phyloP scores from a whole-genome alignment of 2,888 invertebrate species.

The Xestia c-nigrum region DNA sequence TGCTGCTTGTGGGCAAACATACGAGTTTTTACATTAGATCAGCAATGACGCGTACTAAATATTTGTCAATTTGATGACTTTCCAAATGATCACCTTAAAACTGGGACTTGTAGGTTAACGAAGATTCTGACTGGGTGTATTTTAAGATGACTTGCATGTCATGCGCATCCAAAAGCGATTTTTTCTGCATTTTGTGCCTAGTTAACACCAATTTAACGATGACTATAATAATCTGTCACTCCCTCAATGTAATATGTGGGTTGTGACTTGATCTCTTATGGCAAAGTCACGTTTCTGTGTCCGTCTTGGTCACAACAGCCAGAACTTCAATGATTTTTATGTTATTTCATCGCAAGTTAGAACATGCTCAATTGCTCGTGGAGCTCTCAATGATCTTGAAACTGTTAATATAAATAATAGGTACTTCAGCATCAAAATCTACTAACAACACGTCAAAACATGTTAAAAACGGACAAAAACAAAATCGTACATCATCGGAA shows the following conservation, averaged over 20 bases:
- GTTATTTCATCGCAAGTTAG: neutral
- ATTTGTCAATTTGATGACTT: conserved; percentile 52
- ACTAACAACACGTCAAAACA: conserved; percentile 19
- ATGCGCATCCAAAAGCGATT: neutral
- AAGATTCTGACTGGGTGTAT: neutral
- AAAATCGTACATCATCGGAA: conserved; percentile 39
- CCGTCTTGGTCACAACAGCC: neutral
- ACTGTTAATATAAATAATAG: neutral
- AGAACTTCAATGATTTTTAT: neutral
- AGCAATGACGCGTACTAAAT: conserved; percentile 44
- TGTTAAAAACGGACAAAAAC: conserved; percentile 23
- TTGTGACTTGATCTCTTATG: neutral
- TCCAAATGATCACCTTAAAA: conserved; percentile 43
- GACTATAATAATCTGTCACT: neutral
- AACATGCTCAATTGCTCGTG: neutral
- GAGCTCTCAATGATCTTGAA: neutral
- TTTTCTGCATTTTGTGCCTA: neutral
- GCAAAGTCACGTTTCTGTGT: neutral
- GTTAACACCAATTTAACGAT: neutral
- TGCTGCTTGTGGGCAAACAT: conserved; percentile 41
- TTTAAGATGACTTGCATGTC: conserved; percentile 9
- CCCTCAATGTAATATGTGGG: neutral
- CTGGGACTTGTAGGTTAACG: neutral
- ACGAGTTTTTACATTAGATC: conserved; percentile 39
- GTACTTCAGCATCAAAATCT: neutral